phyloP scores from a whole-genome alignment of 2,797 vertebrate species.

The Melanotaenia nigrans region DNA sequence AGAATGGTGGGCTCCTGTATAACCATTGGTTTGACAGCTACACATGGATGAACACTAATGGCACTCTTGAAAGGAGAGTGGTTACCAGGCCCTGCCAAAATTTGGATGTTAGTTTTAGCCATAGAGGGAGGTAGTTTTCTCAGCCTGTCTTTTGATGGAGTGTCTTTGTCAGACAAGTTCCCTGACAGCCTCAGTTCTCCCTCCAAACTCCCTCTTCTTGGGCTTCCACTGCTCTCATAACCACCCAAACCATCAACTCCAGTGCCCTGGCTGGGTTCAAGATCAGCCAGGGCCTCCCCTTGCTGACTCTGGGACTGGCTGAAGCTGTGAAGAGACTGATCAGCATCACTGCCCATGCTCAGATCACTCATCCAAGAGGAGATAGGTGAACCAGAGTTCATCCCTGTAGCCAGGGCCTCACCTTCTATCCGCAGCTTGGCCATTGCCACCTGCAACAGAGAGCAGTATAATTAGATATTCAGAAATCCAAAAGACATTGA shows the following conservation, averaged over 20 bases:
- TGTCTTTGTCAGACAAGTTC: constrained; percentile 70
- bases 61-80: constrained; percentile 88
- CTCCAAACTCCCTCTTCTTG: constrained; percentile 76
- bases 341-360: constrained; percentile 90
- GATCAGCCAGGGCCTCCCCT: constrained; percentile 90
- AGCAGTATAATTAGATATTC: not conserved
- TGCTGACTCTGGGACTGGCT: constrained; percentile 91
- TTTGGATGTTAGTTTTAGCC: constrained; percentile 89
- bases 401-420: constrained; percentile 77
- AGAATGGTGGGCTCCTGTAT: constrained; percentile 77
- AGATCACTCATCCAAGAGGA: constrained; percentile 96
- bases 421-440: constrained; percentile 82
- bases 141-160: constrained; percentile 69
- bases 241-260: constrained; percentile 60
- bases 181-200: constrained; percentile 81
- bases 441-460: constrained; percentile 72
- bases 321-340: constrained; percentile 93
- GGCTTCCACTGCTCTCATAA: constrained; percentile 25
- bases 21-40: constrained; percentile 86
- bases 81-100: constrained; percentile 81
- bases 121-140: constrained; percentile 82
- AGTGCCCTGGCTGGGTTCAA: constrained; percentile 64
- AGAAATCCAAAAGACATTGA: constrained; percentile 3
- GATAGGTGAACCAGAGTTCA: constrained; percentile 88
- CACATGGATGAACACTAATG: constrained; percentile 87